phyloP scores from a whole-genome alignment of 2,888 invertebrate genomes.

The Microlaimidae sp. region DNA sequence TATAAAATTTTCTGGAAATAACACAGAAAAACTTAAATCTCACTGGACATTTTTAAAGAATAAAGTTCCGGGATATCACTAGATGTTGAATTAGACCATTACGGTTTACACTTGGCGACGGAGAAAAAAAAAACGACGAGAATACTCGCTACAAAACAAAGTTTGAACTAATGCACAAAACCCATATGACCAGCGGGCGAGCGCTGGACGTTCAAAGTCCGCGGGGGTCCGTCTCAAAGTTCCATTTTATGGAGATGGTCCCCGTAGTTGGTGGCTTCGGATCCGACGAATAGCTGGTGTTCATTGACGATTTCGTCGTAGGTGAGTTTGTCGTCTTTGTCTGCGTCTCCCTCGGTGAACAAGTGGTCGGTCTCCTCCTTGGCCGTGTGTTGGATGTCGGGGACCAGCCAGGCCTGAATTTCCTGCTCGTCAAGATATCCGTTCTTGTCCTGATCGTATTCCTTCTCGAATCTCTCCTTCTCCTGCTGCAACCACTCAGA shows the following conservation, averaged over 20 bases:
- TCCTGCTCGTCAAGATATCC: slow-evolving; percentile 60
- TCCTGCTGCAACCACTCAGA: slow-evolving; percentile 23
- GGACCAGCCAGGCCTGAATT: slow-evolving; percentile 70
- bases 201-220: too few species aligned
- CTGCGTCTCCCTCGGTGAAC: slow-evolving; percentile 42
- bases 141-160: too few species aligned
- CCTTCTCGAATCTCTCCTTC: slow-evolving; percentile 54
- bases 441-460: slow-evolving; percentile 66
- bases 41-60: too few species aligned
- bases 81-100: too few species aligned
- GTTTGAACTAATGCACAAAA: too few species aligned
- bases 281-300: slow-evolving; percentile 75
- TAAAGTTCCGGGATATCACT: too few species aligned
- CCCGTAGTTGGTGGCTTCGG: slow-evolving; percentile 74
- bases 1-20: too few species aligned
- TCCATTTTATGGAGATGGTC: slow-evolving; percentile 58
- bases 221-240: neutral
- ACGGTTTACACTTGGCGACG: too few species aligned
- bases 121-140: too few species aligned
- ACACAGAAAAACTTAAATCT: too few species aligned
- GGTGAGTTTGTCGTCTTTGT: slow-evolving; percentile 53
- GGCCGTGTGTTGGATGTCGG: slow-evolving; percentile 65
- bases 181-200: too few species aligned
- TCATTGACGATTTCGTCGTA: slow-evolving; percentile 64
- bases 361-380: slow-evolving; percentile 75